Base-by-base conservation (phyloP, 2,797 vertebrate species). In the Cynodonichthys magdalenae region DNA sequence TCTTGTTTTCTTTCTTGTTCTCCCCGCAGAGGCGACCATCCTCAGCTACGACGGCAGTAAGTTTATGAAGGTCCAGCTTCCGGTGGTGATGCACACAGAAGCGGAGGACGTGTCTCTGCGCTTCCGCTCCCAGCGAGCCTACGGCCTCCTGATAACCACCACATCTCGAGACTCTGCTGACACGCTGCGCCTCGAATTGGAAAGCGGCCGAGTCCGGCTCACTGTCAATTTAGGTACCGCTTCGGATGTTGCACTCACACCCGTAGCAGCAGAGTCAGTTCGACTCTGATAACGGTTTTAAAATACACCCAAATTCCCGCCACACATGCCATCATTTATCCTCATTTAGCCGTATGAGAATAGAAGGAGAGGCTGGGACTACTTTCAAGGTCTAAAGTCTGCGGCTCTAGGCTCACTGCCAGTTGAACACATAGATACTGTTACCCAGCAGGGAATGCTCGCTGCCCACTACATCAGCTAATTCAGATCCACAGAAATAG, bases 61-160 rank as follows among this genome's bases (percentile, higher is more conserved):
- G 94, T 99, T 98, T 66, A 99, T 99, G 98, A 99, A 99, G 89
- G 96, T 99, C 80, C 96, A 98, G 78, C 94, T 99, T 66, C 96
- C 97, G 0, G 90, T 97, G 83, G 96, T 96, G 80, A 99, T 99
- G 98, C 96, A 97, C 77, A 99, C 98, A 0, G 97, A 99, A 63
- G 98, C 97, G 0, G 98, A 99, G 83, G 98, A 99, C 0, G 95
- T 99, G 76, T 97, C 95, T 3, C 87, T 99, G 74, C 91, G 97
- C 57, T 98, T 99, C 89, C 93, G 96, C 19, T 99, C 97, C n/a
- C 98, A 98, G 77, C 85, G 98, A 55, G 98, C 97, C 3, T 99
- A 96, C 0, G 98, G 98, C 20, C 94, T 99, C 80, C 92, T 99
- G 70, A 96, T 99, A 92, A 96, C 97, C 42, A 99, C 97, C 64